These are phyloP conservation scores for Batillaria attramentaria DNA, from an alignment of 1,140 invertebrate genomes.

Conservation along the genomic window DNA sequence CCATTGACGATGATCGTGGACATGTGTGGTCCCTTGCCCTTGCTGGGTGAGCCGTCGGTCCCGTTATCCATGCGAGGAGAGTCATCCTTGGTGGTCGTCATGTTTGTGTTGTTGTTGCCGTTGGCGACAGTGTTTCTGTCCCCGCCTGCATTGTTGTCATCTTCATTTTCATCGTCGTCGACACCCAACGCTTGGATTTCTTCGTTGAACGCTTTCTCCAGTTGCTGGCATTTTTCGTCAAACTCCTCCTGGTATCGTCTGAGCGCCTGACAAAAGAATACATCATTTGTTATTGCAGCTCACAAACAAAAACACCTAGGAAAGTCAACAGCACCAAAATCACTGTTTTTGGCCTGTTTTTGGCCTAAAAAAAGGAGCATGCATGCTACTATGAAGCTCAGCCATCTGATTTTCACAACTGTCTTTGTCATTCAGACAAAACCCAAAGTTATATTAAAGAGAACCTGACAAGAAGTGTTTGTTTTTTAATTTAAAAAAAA, in stretches of 20 bases:
- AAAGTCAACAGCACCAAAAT: too few species aligned
- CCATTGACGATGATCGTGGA: slow-evolving; percentile 35
- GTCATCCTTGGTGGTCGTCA: neutral
- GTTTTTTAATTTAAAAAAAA: neutral
- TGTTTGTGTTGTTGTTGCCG: neutral
- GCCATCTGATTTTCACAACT: neutral
- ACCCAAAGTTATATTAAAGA: neutral
- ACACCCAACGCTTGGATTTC: slow-evolving; percentile 21
- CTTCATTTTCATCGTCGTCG: slow-evolving; percentile 20
- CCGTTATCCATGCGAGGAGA: slow-evolving; percentile 4
- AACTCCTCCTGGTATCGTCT: slow-evolving; percentile 29
- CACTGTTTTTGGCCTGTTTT: neutral
- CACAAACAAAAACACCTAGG: neutral
- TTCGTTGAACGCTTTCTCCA: slow-evolving; percentile 21
- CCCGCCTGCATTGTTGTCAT: neutral
- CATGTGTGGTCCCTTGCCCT: slow-evolving; percentile 14
- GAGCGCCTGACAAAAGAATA: slow-evolving; percentile 9
- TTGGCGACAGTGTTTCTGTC: neutral
- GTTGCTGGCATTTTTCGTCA: slow-evolving; percentile 26
- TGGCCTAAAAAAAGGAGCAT: too few species aligned
- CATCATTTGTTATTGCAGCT: neutral
- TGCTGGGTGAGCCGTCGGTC: neutral
- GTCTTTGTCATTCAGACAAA: neutral
- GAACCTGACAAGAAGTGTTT: neutral
- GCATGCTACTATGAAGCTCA: neutral